A percentile compares a stretch with the other conserved stretches of the same genome.
phyloP scores from a whole-genome alignment of 2,113 vertebrate genomes.

The Paramormyrops kingsleyae region DNA sequence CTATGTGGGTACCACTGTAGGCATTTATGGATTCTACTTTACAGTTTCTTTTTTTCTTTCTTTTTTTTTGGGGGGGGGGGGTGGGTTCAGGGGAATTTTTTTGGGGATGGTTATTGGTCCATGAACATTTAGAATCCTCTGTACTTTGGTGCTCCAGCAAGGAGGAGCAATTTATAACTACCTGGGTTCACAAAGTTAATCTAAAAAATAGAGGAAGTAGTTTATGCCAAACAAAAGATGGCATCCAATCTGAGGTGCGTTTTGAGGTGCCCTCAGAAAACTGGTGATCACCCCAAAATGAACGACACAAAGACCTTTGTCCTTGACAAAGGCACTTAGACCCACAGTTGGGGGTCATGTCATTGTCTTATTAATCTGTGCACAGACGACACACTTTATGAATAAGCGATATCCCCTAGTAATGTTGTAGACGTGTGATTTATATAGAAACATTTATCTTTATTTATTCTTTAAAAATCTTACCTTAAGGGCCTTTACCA shows the following conservation, averaged over 20 bases:
- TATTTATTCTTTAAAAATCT: background rate
- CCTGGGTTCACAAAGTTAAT: background rate
- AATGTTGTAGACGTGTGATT: background rate
- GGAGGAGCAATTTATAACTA: background rate
- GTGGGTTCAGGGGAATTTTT: background rate
- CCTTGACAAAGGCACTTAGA: background rate
- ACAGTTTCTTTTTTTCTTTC: background rate
- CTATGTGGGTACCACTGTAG: background rate
- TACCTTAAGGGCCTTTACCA: background rate
- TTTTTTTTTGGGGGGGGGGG: no score
- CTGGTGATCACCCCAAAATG: background rate
- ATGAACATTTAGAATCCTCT: background rate
- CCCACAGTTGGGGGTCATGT: background rate
- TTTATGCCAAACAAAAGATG: background rate
- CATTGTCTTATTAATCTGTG: background rate
- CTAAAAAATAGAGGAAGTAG: background rate
- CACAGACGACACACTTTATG: background rate
- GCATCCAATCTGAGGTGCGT: background rate
- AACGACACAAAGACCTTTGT: background rate
- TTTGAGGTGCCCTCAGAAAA: background rate
- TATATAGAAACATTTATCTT: background rate
- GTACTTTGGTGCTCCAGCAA: background rate
- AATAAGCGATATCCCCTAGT: background rate
- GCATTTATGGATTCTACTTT: background rate
- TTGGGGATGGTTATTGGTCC: background rate